phyloP scores from a whole-genome alignment of 2,888 invertebrate species.

The Cosmopolites sordidus region DNA sequence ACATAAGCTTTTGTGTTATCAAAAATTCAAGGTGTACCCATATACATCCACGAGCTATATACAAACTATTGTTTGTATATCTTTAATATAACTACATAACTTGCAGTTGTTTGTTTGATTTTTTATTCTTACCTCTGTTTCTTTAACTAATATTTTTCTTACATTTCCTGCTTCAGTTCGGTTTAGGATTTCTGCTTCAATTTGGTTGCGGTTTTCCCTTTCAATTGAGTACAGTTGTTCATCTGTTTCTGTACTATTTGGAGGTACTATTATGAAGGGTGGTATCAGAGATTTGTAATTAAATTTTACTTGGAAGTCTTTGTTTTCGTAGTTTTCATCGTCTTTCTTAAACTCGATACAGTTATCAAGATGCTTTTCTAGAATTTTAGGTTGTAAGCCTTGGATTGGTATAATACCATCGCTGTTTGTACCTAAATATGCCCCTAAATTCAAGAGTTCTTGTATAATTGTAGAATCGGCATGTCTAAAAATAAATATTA shows the following conservation, averaged over 20 bases:
- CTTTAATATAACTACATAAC: no score
- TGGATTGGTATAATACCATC: constrained; percentile 67
- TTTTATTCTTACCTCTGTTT: constrained; percentile 67
- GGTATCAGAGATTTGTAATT: constrained; percentile 51
- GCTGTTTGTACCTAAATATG: constrained; percentile 67
- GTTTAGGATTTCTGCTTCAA: constrained; percentile 38
- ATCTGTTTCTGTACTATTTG: constrained; percentile 17
- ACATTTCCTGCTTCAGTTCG: no score
- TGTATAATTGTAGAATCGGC: constrained; percentile 61
- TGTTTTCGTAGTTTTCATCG: constrained; percentile 55
- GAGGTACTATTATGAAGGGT: constrained; percentile 28
- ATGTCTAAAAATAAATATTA: no score
- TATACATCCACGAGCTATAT: no score
- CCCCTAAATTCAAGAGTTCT: constrained; percentile 63
- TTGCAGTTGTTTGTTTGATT: no score
- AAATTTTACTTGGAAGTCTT: constrained; percentile 58
- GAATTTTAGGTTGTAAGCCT: constrained; percentile 64
- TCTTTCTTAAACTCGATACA: constrained; percentile 65
- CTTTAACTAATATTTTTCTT: constrained; percentile 53
- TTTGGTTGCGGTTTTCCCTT: constrained; percentile 45
- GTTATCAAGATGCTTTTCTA: constrained; percentile 69
- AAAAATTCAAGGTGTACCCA: no score
- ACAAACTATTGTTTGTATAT: no score
- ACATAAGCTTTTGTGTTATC: no score
- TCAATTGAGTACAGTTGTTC: constrained; percentile 25